Percentiles rank a stretch among this genome's conserved stretches.
Conservation (phyloP, 2,113 vertebrate genomes). For the Theristicus caerulescens region DNA sequence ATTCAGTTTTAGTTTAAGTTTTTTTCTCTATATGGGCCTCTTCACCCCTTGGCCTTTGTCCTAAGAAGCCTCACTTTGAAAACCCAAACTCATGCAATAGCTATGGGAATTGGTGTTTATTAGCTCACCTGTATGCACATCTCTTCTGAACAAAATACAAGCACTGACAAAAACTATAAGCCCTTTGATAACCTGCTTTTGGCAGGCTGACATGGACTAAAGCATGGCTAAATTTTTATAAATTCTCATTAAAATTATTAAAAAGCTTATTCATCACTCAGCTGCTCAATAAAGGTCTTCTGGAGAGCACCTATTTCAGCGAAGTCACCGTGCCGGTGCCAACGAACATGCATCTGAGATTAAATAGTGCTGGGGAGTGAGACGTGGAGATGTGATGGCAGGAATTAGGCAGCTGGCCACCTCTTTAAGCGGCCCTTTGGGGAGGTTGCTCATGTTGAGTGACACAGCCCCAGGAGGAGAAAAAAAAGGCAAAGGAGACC, state of each 20-base stretch:
- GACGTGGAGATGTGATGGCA: neutral
- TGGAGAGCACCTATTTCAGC: neutral
- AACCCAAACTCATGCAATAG: neutral
- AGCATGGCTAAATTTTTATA: neutral
- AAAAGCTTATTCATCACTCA: slow-evolving; percentile 18
- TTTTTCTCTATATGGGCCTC: neutral
- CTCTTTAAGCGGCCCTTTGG: neutral
- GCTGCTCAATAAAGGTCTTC: neutral
- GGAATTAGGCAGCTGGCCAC: slow-evolving; percentile 15
- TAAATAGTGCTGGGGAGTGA: neutral
- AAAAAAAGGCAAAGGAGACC: neutral
- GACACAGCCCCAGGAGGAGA: neutral
- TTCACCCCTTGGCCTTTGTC: neutral
- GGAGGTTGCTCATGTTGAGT: neutral
- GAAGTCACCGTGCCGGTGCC: neutral
- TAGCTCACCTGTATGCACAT: neutral
- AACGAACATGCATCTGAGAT: neutral
- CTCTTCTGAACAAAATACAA: neutral
- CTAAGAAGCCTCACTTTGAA: neutral
- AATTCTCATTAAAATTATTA: neutral
- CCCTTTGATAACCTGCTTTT: neutral
- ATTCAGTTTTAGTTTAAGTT: neutral
- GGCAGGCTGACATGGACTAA: neutral
- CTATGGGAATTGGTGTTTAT: neutral
- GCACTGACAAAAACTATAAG: neutral